Conservation (phyloP, 1,140 invertebrate species). For the Cotesia glomerata region DNA sequence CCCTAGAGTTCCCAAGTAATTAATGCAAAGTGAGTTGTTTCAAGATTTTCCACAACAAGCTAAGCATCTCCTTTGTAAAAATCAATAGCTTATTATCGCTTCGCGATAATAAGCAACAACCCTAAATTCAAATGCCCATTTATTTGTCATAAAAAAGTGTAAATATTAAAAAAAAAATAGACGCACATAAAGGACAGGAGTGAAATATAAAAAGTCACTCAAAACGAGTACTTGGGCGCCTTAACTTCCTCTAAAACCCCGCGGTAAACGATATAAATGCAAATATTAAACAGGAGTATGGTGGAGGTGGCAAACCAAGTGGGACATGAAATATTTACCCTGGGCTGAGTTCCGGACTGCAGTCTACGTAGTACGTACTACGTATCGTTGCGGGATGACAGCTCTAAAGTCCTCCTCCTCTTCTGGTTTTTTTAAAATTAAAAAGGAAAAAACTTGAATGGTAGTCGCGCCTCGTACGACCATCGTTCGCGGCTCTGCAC, state of each 20-base stretch:
- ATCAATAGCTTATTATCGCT: too few species aligned
- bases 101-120: too few species aligned
- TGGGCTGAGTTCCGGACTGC: not conserved
- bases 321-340: conserved; percentile 25
- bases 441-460: conserved; percentile 44
- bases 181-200: too few species aligned
- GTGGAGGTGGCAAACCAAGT: conserved; percentile 13
- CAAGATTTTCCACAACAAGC: too few species aligned
- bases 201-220: not conserved
- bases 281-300: conserved; percentile 11
- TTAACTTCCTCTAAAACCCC: not conserved
- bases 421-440: too few species aligned
- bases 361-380: not conserved
- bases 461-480: conserved; percentile 41
- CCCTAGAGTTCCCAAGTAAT: too few species aligned
- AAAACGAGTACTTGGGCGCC: not conserved
- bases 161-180: too few species aligned
- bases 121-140: too few species aligned
- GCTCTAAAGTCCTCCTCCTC: conserved; percentile 8
- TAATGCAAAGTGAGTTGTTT: too few species aligned
- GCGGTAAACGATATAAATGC: conserved; percentile 24
- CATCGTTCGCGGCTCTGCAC: conserved; percentile 44
- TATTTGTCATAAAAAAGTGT: too few species aligned
- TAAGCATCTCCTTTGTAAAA: too few species aligned
- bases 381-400: conserved; percentile 24